phyloP scores from a whole-genome alignment of 1,140 invertebrate genomes.

The Cepaea nemoralis region DNA sequence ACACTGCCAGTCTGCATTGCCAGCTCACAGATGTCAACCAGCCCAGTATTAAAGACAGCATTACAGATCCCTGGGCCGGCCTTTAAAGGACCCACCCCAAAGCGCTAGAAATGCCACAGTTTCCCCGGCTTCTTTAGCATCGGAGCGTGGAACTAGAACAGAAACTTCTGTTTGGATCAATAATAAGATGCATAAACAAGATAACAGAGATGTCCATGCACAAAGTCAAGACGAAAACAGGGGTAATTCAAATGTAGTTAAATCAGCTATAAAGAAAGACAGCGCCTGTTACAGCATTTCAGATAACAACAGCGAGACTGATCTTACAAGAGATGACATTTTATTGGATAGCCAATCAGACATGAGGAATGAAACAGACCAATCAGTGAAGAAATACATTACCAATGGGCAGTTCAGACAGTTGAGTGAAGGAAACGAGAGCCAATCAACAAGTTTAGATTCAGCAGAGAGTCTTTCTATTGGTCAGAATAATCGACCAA shows the following conservation, averaged over 20 bases:
- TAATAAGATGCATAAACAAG: not conserved
- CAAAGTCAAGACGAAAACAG: not conserved
- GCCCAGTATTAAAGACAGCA: not conserved
- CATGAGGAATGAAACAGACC: not conserved
- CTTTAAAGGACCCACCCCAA: not conserved
- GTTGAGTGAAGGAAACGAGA: not conserved
- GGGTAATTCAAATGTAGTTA: not conserved
- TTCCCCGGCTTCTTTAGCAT: not conserved
- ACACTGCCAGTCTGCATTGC: not conserved
- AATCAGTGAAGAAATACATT: not conserved
- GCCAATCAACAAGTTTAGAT: not conserved
- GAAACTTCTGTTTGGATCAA: not conserved
- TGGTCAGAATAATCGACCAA: not conserved
- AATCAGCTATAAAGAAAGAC: conserved; percentile 30
- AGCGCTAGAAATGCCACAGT: conserved; percentile 7
- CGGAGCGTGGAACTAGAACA: not conserved
- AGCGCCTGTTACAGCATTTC: conserved; percentile 38
- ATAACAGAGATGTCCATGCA: not conserved
- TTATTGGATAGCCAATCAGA: not conserved
- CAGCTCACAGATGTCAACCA: not conserved
- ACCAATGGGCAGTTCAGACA: not conserved
- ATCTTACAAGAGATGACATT: conserved; percentile 20
- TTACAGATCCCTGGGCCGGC: not conserved
- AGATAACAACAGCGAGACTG: conserved; percentile 31
- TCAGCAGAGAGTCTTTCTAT: conserved; percentile 4